Evolutionary conservation across 2,888 invertebrate genomes (phyloP), one percentile per base, ranked within the genome.

Genomic region (Chymomyza caudatula): DNA sequence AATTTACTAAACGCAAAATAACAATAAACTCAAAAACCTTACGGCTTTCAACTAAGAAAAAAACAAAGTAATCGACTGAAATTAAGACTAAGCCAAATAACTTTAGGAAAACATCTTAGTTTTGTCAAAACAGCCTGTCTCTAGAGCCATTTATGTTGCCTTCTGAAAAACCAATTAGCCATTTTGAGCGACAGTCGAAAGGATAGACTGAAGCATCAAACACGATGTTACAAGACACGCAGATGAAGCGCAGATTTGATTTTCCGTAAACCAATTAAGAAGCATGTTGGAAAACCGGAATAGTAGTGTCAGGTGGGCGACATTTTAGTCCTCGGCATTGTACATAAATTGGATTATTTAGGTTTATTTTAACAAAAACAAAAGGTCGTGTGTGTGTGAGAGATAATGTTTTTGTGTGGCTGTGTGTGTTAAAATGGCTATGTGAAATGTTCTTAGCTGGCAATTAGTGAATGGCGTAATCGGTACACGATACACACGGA

Each of bases 301-400:
- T 8, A 11, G 29, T 37, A 2, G 29, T 37, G 11, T 37, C 29
- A 37, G 29, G 29, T 37, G 29, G 29, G 29, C 29, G 29, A 37
- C 29, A 37, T 8, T 11, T 11, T 20, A 51, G 47, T 55, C 54
- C 65, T 22, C 8, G 43, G 47, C 25, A 17, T 52, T 65, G 23
- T 22, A 44, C 37, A 37, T 63, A 68, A 66, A 67, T 58, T 67
- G 55, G 19, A 44, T 59, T 68, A 60, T 63, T 72, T 62, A 37
- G 63, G 51, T 54, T 64, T 59, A 58, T 54, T 57, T 63, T 25
- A 61, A 49, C 29, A 56, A 25, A 44, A 57, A 57, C 47, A 57
- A 44, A 55, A 13, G 19, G 5, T 11, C 0, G 29, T 37, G 11
- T 3, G 29, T 11, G 5, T 25, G 25, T 25, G 5, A 4, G 25